Evolutionary conservation across 2,113 vertebrate genomes (phyloP), one percentile per base, ranked within the genome.

Genomic region (Chaenogobius annularis): DNA sequence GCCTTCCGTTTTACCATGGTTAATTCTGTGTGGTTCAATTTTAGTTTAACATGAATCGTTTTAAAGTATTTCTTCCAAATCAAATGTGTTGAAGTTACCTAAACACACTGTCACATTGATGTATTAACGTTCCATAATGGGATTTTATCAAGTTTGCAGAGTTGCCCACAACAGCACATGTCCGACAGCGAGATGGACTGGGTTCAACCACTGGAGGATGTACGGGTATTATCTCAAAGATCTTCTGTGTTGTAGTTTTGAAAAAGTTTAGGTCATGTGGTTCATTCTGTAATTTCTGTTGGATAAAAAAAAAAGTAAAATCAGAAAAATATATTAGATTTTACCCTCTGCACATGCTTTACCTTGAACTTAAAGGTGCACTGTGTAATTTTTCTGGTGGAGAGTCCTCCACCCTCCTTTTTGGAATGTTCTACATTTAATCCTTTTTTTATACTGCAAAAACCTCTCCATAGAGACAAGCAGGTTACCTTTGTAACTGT

Each of bases 141-240:
- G 95, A 94, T 26, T 88, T 89, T 4, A 26, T 87, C 11, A 97
- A 91, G 82, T 96, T 96, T 0, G 93, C 94, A 0, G 95, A 96
- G 85, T 97, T 97, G 55, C 95, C 96, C 67, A 97, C 94, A 0
- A 97, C 94, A 0, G 96, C 94, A 0, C 96, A 97, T 3, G 92
- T 92, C 61, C 94, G 79, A 86, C 95, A 96, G 0, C 73, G 76
- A 11, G 50, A 64, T 0, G 81, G 48, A 5, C 78, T 70, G 35
- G 85, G 81, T 35, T 90, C 83, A 75, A 91, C 76, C 78, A 92
- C 69, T 0, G 85, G 84, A 8, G 94, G 90, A 0, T 91, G 54
- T 8, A 90, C 89, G 0, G 94, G 94, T 64, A 96, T 89, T 6
- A 93, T 1, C 2, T 44, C 69, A 77, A 97, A 96, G 71, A 96